A percentile compares a stretch with the other conserved stretches of the same genome.
Evolutionary conservation across 2,888 invertebrate genomes (phyloP).

Genomic region (Eupithecia inturbata): DNA sequence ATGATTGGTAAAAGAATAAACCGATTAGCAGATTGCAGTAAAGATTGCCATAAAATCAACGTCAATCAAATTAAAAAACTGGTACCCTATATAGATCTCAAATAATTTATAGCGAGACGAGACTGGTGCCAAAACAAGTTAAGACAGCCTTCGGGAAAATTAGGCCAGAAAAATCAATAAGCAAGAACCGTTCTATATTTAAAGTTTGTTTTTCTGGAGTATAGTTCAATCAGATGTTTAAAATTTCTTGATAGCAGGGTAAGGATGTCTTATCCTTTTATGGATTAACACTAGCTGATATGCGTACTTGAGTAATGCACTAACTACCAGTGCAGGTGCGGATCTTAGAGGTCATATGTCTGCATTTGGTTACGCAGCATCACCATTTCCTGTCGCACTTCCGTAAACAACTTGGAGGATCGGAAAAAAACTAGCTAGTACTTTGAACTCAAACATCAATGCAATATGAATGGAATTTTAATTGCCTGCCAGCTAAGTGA

Average conservation of each 20-base stretch:
- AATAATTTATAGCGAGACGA: constrained; percentile 15
- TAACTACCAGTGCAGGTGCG: constrained; percentile 21
- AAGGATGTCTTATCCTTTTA: not conserved
- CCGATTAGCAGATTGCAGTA: not conserved
- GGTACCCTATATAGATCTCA: not conserved
- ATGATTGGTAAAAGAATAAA: not conserved
- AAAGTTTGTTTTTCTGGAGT: not conserved
- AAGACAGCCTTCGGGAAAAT: constrained; percentile 53
- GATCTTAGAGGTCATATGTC: constrained; percentile 42
- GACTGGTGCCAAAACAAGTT: constrained; percentile 45
- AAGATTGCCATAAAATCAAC: not conserved
- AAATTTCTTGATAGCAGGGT: not conserved
- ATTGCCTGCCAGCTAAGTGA: constrained; percentile 14
- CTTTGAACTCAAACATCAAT: constrained; percentile 22
- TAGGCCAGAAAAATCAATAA: constrained; percentile 65
- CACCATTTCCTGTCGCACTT: constrained; percentile 57
- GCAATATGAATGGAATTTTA: constrained; percentile 18
- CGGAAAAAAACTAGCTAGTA: constrained; percentile 42
- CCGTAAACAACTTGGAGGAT: constrained; percentile 59
- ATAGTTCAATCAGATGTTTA: not conserved
- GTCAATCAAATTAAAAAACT: constrained; percentile 1
- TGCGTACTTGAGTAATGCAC: not conserved
- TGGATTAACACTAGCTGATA: not conserved
- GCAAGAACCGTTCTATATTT: constrained; percentile 9
- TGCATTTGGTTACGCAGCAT: constrained; percentile 48